These are phyloP conservation scores for Talpa occidentalis DNA, from an alignment of 2,113 vertebrate species.

Conservation along the genomic window DNA sequence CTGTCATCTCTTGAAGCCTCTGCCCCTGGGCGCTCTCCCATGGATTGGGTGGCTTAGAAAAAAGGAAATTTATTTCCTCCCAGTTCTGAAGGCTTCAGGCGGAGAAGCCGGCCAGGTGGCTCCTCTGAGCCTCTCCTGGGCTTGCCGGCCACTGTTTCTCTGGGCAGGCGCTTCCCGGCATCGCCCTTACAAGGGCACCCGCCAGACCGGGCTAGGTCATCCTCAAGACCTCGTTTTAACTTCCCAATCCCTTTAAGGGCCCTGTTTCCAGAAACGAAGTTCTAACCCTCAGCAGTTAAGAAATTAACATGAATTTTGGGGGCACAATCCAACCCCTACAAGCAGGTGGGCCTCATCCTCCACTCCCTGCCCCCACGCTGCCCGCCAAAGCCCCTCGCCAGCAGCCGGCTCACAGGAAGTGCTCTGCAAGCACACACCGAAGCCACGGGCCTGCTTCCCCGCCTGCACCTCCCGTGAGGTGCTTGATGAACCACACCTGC, in stretches of 20 bases:
- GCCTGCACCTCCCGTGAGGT: too few species aligned
- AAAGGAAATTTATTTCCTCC: background rate
- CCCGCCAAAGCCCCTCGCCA: too few species aligned
- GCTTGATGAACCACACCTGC: too few species aligned
- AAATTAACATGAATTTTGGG: background rate
- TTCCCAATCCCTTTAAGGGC: background rate
- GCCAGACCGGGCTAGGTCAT: background rate
- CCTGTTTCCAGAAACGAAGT: background rate
- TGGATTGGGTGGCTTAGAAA: background rate
- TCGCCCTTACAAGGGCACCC: background rate
- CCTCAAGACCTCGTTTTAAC: background rate
- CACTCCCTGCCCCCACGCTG: rapidly evolving
- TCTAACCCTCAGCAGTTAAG: background rate
- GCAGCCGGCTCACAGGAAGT: too few species aligned
- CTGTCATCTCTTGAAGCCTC: background rate
- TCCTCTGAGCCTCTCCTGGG: background rate
- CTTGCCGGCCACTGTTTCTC: background rate
- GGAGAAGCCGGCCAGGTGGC: too few species aligned
- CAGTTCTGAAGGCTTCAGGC: background rate
- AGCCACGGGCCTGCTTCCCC: too few species aligned
- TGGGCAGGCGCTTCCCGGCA: too few species aligned
- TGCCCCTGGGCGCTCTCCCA: background rate
- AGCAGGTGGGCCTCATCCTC: background rate
- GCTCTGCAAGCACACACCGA: too few species aligned
- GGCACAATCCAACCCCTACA: background rate